Evolutionary conservation across 2,113 vertebrate genomes (phyloP).

Genomic region (Dinomys branickii): DNA sequence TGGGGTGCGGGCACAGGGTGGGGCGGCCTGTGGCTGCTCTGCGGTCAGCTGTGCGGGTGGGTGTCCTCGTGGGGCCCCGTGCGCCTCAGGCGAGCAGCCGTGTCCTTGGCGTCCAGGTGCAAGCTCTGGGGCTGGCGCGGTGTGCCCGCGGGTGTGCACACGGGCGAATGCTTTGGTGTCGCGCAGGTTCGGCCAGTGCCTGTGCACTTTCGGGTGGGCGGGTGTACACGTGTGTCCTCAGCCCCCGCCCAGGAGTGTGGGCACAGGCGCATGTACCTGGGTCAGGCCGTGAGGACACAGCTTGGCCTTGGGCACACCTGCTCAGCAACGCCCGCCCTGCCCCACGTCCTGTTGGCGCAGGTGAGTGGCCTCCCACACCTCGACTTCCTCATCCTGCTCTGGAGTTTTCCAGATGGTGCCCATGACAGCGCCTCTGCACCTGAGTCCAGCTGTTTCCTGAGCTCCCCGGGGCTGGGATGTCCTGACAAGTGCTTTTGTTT

Average conservation of each 20-base stretch:
- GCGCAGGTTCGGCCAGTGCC: neutral
- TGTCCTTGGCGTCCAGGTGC: neutral
- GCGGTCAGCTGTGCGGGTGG: too few species aligned
- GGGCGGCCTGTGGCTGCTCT: too few species aligned
- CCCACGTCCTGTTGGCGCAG: neutral
- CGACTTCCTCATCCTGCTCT: neutral
- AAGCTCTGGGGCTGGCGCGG: neutral
- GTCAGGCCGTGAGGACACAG: neutral
- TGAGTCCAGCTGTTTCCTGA: neutral
- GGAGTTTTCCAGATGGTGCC: neutral
- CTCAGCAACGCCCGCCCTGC: neutral
- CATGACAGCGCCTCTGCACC: accelerated
- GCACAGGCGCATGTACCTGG: neutral
- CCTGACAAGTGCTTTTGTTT: neutral
- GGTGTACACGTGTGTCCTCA: neutral
- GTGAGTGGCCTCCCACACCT: neutral
- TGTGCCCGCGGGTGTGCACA: neutral
- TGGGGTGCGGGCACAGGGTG: too few species aligned
- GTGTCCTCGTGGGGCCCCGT: accelerated
- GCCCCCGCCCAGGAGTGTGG: neutral
- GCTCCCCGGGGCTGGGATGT: neutral
- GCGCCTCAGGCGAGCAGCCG: neutral
- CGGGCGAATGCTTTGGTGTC: neutral
- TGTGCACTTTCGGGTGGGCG: neutral
- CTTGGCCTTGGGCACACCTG: neutral